Conservation (phyloP, 1,140 invertebrate genomes). For the Penaeus vannamei region DNA sequence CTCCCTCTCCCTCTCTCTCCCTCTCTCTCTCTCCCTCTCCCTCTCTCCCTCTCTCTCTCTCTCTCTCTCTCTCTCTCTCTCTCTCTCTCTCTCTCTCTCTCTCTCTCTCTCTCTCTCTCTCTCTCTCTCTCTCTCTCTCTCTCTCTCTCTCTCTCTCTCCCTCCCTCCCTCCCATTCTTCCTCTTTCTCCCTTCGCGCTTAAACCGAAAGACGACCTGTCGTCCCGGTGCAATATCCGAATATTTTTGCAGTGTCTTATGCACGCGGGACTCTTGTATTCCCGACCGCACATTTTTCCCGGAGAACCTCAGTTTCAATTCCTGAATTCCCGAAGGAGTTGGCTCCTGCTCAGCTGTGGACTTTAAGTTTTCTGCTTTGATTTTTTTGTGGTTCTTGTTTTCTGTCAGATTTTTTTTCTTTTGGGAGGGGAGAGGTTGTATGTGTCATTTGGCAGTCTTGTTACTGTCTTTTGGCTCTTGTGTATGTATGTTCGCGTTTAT, state of each 20-base stretch:
- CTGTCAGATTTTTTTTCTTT: neutral
- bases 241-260: no score
- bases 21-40: neutral
- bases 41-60: neutral
- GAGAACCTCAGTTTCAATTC: no score
- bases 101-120: no score
- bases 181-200: no score
- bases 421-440: neutral
- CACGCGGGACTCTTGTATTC: no score
- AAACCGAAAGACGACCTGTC: no score
- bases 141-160: neutral
- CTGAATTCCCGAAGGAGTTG: no score
- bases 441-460: neutral
- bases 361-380: neutral
- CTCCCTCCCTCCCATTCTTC: neutral
- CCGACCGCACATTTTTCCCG: no score
- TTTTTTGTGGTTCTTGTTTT: neutral
- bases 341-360: no score
- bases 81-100: neutral
- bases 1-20: no score
- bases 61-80: neutral
- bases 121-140: neutral
- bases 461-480: neutral
- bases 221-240: no score
- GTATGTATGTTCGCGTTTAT: neutral